Evolutionary conservation across 2,888 invertebrate species (phyloP), one percentile per base, ranked within the genome.

Genomic region (Andrena minutula): DNA sequence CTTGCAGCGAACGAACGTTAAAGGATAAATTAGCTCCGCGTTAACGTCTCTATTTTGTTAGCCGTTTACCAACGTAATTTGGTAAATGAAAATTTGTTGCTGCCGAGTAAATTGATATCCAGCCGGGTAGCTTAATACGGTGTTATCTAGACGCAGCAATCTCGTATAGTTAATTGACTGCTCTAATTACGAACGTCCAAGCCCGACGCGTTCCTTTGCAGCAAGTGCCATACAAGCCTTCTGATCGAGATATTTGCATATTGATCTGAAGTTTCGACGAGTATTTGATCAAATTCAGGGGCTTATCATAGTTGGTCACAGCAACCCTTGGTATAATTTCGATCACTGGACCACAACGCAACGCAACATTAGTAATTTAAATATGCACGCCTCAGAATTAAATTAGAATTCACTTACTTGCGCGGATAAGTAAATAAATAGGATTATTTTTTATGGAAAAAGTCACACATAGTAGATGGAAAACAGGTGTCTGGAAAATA

Each of bases 211-310:
- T 71, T 66, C 56, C 60, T 28, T 60, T 4, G 64, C 61, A 69
- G 51, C 77, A 72, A 75, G 58, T 69, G 60, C 49, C 60, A 66
- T 58, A 30, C 63, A 47, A 53, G 47, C 41, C 16, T 41, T 41
- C 16, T n/a, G 41, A 51, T 26, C 12, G 41, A 35, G n/a, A 32
- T 28, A 83, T 83, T 84, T 83, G 73, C 83, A 84, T 77, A 77
- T 47, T 47, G 65, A 68, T 75, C 35, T 32, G 16, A 47, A 30
- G 41, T n/a, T 58, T 28, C 26, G 47, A 23, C 51, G 8, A 10
- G 20, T 32, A 28, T 2, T 47, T 12, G 12, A 28, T 10, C n/a
- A 47, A 64, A 23, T 47, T 20, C n/a, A 26, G 28, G n/a, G 64
- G 23, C 12, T 41, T 41, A 16, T 41, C 41, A 12, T 12, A 12